Conservation (phyloP, 2,797 vertebrate species). For the Vespertilio murinus region DNA sequence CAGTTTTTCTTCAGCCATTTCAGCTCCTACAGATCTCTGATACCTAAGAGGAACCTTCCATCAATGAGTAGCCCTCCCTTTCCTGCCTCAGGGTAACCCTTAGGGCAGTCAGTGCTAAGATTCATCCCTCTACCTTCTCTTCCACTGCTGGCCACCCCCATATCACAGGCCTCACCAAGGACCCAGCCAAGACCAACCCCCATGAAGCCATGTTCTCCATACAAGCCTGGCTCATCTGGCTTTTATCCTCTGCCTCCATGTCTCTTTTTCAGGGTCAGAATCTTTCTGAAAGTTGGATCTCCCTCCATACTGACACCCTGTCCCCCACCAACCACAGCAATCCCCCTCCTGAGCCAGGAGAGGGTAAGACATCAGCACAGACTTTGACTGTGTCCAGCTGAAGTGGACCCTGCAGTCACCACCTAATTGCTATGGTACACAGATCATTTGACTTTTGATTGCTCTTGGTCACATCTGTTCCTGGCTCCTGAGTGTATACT, state of each 20-base stretch:
- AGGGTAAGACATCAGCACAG: not conserved
- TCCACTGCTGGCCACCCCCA: not conserved
- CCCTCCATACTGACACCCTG: not conserved
- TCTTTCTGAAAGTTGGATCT: not conserved
- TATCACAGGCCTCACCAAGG: fast-evolving
- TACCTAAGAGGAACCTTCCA: not conserved
- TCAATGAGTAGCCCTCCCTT: not conserved
- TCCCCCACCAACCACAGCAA: not conserved
- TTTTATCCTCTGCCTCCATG: not conserved
- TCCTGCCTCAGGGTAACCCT: not conserved
- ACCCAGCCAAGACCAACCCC: not conserved
- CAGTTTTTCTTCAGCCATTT: not conserved
- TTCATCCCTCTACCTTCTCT: not conserved
- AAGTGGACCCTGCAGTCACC: not conserved
- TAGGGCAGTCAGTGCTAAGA: not conserved
- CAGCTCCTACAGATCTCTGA: no score
- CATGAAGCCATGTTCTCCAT: not conserved
- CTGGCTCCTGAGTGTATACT: not conserved
- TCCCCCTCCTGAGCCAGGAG: no score
- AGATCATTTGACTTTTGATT: not conserved
- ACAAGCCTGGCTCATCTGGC: not conserved
- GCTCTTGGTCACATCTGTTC: not conserved
- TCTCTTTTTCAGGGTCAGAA: not conserved
- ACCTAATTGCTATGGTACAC: not conserved
- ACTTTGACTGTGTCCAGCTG: not conserved